Evolutionary conservation across 2,797 vertebrate genomes (phyloP).

Genomic region (Nyctalus aviator): DNA sequence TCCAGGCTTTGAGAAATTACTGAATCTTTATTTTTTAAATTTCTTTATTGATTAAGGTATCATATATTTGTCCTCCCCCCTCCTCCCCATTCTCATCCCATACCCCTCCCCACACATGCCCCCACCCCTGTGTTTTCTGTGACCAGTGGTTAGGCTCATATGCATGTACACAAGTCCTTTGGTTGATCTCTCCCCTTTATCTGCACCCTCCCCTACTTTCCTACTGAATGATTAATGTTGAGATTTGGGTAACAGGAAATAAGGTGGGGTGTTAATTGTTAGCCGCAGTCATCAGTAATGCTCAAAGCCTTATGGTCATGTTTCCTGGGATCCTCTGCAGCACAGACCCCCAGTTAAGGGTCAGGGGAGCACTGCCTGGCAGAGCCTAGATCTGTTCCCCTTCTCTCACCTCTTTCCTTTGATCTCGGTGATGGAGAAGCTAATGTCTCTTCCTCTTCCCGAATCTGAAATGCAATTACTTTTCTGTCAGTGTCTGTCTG

Average conservation of each 20-base stretch:
- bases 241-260: constrained; percentile 19
- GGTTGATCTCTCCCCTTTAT: too few species aligned
- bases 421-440: background rate
- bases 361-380: background rate
- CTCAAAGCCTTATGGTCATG: background rate
- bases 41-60: background rate
- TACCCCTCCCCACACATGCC: too few species aligned
- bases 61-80: too few species aligned
- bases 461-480: background rate
- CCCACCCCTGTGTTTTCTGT: too few species aligned
- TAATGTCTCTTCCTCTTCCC: background rate
- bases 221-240: constrained; percentile 49
- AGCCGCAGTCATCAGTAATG: constrained; percentile 23
- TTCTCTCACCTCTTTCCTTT: background rate
- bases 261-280: background rate
- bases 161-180: too few species aligned
- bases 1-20: constrained; percentile 14
- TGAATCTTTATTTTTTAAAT: constrained; percentile 50
- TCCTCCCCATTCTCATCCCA: too few species aligned
- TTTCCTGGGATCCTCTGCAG: background rate
- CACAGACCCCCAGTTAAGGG: background rate
- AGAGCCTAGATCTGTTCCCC: background rate
- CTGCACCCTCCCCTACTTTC: too few species aligned
- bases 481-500: background rate
- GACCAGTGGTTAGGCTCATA: too few species aligned